Evolutionary conservation across 2,888 invertebrate species (phyloP).

Genomic region (Acleris laterana): DNA sequence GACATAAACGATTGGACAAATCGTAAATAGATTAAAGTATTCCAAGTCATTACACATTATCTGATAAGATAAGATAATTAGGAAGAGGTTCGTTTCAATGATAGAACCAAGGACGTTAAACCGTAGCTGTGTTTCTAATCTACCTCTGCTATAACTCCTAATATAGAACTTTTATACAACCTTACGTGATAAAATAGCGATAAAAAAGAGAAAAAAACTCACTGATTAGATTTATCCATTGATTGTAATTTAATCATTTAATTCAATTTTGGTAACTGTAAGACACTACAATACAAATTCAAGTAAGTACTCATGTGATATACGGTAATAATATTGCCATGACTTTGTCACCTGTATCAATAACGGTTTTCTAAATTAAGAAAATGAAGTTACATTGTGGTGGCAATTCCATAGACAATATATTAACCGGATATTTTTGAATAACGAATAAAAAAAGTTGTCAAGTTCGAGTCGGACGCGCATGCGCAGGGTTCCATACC

Average conservation of each 20-base stretch:
- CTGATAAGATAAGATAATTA: slow-evolving; percentile 35
- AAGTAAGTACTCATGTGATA: not conserved
- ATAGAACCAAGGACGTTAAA: slow-evolving; percentile 29
- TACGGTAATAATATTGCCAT: slow-evolving; percentile 18
- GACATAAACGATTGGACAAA: slow-evolving; percentile 28
- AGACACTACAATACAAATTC: slow-evolving; percentile 17
- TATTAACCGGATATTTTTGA: not conserved
- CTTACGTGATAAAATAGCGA: slow-evolving; percentile 1
- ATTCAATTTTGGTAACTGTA: not conserved
- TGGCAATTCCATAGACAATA: slow-evolving; percentile 1
- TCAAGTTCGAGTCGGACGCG: not conserved
- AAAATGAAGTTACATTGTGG: not conserved
- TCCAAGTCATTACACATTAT: slow-evolving; percentile 31
- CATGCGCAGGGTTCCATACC: not conserved
- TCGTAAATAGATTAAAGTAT: slow-evolving; percentile 35
- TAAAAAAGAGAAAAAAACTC: slow-evolving; percentile 1
- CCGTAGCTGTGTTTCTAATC: slow-evolving; percentile 23
- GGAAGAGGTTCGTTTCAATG: slow-evolving; percentile 29
- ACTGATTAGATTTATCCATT: slow-evolving; percentile 16
- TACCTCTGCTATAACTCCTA: slow-evolving; percentile 5
- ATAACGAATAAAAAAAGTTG: not conserved
- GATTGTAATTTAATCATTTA: slow-evolving; percentile 2
- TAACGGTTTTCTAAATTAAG: slow-evolving; percentile 7
- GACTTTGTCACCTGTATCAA: slow-evolving; percentile 26
- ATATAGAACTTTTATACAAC: not conserved